Conservation (phyloP, 2,797 vertebrate genomes). For the Sus cebifrons region DNA sequence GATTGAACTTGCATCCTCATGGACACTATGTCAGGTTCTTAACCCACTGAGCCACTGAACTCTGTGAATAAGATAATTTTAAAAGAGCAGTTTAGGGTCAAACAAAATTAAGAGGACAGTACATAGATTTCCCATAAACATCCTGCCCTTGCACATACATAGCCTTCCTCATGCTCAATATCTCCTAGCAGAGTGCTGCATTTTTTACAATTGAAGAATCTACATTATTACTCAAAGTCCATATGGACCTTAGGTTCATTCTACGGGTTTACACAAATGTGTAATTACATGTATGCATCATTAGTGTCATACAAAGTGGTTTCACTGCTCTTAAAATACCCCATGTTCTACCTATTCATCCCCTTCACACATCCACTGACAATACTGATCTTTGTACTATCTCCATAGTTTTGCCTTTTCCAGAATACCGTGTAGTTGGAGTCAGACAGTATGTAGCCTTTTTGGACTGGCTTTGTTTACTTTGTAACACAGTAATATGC, state of each 20-base stretch:
- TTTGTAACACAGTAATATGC: neutral
- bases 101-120: neutral
- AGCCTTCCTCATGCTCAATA: neutral
- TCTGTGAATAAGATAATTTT: neutral
- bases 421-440: neutral
- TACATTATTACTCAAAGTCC: neutral
- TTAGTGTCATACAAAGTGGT: neutral
- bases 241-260: neutral
- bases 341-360: neutral
- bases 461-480: neutral
- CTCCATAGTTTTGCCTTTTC: neutral
- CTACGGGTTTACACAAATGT: neutral
- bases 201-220: neutral
- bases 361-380: neutral
- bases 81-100: neutral
- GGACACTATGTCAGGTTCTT: too few relatives aligned
- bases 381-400: neutral
- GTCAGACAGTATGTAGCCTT: neutral
- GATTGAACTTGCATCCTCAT: too few relatives aligned
- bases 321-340: neutral
- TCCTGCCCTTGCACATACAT: neutral
- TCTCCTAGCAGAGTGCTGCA: neutral
- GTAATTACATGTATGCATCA: neutral
- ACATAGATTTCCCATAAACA: neutral
- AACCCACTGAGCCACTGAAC: too few relatives aligned